phyloP scores from a whole-genome alignment of 2,113 vertebrate species.

The Microcebus lehilahytsara region DNA sequence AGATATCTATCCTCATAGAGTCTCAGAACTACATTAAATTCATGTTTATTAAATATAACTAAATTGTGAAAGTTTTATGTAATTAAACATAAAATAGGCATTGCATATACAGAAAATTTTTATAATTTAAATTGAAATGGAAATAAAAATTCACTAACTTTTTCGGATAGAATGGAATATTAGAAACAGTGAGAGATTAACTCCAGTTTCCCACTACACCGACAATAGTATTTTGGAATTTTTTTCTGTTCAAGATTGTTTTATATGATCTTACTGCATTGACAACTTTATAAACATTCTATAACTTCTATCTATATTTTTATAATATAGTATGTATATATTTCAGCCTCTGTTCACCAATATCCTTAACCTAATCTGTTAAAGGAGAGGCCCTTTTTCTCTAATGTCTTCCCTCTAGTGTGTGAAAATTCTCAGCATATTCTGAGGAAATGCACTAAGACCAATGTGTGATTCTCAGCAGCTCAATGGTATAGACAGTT shows the following conservation, averaged over 20 bases:
- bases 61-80: not conserved
- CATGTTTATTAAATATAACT: not conserved
- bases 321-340: too few relatives aligned
- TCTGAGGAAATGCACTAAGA: not conserved
- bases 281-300: not conserved
- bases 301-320: too few relatives aligned
- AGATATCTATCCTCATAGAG: accelerated
- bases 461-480: not conserved
- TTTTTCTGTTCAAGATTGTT: not conserved
- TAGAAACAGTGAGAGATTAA: not conserved
- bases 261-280: not conserved
- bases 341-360: not conserved
- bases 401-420: not conserved
- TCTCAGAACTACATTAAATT: not conserved
- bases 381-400: not conserved
- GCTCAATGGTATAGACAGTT: not conserved
- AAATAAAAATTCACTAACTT: not conserved
- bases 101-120: not conserved
- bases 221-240: not conserved
- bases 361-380: not conserved
- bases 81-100: not conserved
- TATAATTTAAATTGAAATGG: not conserved
- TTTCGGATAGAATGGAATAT: not conserved
- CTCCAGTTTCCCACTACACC: not conserved
- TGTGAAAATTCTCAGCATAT: not conserved